Percentiles rank a stretch among this genome's conserved stretches.
These are phyloP conservation scores for Apostichopus parvimensis DNA, from an alignment of 35 echinoderm and acorn worm genomes.

Conservation along the genomic window DNA sequence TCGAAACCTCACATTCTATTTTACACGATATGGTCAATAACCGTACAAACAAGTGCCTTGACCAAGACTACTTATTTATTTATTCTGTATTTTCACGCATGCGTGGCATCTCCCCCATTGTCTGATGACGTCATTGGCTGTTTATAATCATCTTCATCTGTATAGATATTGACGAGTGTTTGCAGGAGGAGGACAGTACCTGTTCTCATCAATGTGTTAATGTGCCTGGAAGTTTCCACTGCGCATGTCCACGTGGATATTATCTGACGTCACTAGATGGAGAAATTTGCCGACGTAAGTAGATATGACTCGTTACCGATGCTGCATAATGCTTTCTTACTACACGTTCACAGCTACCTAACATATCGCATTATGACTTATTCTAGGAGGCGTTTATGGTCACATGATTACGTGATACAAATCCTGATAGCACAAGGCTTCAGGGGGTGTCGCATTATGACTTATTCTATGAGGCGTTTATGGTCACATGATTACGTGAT, in stretches of 20 bases:
- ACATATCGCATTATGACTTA: no score
- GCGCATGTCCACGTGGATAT: conserved; percentile 72
- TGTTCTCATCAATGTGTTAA: conserved; percentile 83
- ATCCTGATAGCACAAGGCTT: no score
- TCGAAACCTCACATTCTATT: no score
- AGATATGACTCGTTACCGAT: background rate
- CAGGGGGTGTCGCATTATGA: no score
- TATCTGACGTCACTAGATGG: conserved; percentile 62
- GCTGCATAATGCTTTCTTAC: no score
- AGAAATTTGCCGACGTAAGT: conserved; percentile 62
- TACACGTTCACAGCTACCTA: no score
- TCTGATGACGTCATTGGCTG: background rate
- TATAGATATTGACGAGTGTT: conserved; percentile 85
- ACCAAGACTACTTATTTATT: background rate
- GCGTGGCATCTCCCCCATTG: background rate
- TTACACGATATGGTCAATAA: no score
- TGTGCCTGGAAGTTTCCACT: conserved; percentile 76
- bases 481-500: no score
- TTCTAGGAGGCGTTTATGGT: no score
- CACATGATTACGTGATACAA: no score
- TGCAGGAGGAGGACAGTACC: conserved; percentile 15
- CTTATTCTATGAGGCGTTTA: no score
- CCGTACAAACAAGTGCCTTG: background rate
- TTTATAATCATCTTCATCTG: background rate
- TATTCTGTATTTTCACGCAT: no score